These are phyloP conservation scores for Platynereis dumerilii DNA, from an alignment of 2,888 invertebrate genomes.

Conservation along the genomic window DNA sequence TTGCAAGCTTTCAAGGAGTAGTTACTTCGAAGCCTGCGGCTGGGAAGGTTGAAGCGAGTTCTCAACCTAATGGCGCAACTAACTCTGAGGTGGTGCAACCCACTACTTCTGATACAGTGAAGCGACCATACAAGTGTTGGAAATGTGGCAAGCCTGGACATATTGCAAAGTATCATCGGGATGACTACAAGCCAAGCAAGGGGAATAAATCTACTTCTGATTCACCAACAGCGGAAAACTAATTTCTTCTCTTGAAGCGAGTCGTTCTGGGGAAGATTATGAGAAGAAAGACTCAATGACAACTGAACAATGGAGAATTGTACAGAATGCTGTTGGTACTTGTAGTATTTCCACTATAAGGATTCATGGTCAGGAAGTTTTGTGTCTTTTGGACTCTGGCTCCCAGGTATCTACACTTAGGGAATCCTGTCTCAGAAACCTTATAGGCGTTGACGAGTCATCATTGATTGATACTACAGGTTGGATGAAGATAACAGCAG, in stretches of 20 bases:
- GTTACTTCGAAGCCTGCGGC: too few species aligned
- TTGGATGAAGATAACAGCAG: constrained; percentile 6
- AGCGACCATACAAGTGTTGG: too few species aligned
- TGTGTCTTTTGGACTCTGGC: not conserved
- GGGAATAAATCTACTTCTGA: too few species aligned
- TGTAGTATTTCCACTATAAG: not conserved
- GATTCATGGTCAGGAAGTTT: not conserved
- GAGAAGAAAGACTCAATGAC: not conserved
- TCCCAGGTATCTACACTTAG: not conserved
- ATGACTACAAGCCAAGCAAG: too few species aligned
- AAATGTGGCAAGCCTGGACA: too few species aligned
- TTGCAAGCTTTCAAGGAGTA: too few species aligned
- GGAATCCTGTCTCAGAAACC: not conserved
- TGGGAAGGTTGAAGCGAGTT: too few species aligned
- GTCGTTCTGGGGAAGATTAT: not conserved
- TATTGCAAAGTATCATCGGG: too few species aligned
- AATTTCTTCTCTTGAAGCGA: not conserved
- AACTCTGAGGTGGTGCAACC: too few species aligned
- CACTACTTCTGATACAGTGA: too few species aligned
- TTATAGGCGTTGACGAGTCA: not conserved
- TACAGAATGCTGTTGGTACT: not conserved
- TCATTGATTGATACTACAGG: not conserved
- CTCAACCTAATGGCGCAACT: too few species aligned
- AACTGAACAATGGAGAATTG: not conserved
- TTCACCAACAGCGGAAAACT: not conserved